These are phyloP conservation scores for Flexamia atlantica DNA, from an alignment of 2,888 invertebrate species.

Conservation along the genomic window DNA sequence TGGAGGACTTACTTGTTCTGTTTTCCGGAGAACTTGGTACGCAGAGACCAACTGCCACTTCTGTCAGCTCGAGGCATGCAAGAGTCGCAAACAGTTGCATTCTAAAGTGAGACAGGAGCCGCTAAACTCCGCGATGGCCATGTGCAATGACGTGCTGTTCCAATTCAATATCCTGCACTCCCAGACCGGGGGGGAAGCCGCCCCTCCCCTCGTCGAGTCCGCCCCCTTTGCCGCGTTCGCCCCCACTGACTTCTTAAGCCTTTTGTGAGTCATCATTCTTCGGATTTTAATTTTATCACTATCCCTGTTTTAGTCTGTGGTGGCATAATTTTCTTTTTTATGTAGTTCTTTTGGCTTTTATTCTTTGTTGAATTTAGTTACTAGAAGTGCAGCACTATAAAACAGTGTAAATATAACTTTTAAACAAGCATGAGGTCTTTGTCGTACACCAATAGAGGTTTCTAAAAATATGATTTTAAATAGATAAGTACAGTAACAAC, in stretches of 20 bases:
- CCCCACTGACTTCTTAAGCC: slow-evolving; percentile 58
- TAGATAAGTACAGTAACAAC: no score
- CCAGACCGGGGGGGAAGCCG: neutral
- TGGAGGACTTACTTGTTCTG: slow-evolving; percentile 29
- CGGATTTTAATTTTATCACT: slow-evolving; percentile 3
- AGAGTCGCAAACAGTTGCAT: slow-evolving; percentile 42
- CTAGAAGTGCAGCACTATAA: neutral
- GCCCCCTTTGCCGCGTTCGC: slow-evolving; percentile 38
- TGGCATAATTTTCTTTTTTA: neutral
- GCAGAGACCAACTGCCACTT: slow-evolving; percentile 58
- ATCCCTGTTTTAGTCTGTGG: neutral
- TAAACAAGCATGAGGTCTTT: neutral
- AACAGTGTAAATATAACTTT: neutral
- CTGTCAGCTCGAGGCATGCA: slow-evolving; percentile 57
- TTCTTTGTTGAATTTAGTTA: neutral
- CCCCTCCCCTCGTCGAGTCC: slow-evolving; percentile 25
- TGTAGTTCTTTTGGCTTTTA: no score
- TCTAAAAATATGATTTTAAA: no score
- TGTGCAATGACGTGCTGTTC: slow-evolving; percentile 55
- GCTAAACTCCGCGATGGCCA: slow-evolving; percentile 55
- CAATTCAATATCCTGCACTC: slow-evolving; percentile 60
- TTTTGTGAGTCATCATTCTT: slow-evolving; percentile 58
- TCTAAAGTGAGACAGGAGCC: slow-evolving; percentile 41
- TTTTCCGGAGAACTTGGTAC: slow-evolving; percentile 58
- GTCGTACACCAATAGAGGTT: no score